phyloP scores from a whole-genome alignment of 2,888 invertebrate species.

The Napeogenes inachia region DNA sequence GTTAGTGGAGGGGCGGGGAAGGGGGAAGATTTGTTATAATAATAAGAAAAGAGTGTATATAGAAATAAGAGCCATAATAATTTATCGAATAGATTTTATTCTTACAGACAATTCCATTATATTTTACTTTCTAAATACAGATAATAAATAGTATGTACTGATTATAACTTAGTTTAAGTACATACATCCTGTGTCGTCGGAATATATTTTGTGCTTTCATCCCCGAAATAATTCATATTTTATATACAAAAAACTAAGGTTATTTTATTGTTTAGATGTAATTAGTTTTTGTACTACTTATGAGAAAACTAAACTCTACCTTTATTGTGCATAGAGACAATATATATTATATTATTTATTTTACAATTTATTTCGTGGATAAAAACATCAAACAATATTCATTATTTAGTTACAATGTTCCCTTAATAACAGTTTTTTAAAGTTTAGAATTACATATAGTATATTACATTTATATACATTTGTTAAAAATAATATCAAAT shows the following conservation, averaged over 20 bases:
- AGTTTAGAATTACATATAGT: conserved; percentile 1
- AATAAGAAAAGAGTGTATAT: no score
- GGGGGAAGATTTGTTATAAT: no score
- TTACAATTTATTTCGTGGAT: background rate
- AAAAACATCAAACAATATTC: conserved; percentile 3
- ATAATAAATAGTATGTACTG: conserved; percentile 66
- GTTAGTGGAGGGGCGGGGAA: no score
- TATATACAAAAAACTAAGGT: background rate
- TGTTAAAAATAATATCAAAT: conserved; percentile 2
- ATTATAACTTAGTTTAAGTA: conserved; percentile 64
- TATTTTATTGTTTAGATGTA: background rate
- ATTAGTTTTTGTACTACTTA: background rate
- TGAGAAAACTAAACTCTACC: background rate
- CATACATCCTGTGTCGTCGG: conserved; percentile 48
- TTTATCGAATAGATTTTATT: conserved; percentile 71
- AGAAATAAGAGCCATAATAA: conserved; percentile 17
- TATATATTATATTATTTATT: background rate
- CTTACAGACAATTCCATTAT: conserved; percentile 78
- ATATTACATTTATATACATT: background rate
- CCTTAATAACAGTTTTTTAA: conserved; percentile 21
- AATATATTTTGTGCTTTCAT: conserved; percentile 22
- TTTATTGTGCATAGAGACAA: background rate
- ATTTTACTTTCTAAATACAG: conserved; percentile 67
- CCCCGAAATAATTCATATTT: conserved; percentile 13
- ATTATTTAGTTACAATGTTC: conserved; percentile 17